Evolutionary conservation across 2,113 vertebrate genomes (phyloP).

Genomic region (Circaetus cinerascens): DNA sequence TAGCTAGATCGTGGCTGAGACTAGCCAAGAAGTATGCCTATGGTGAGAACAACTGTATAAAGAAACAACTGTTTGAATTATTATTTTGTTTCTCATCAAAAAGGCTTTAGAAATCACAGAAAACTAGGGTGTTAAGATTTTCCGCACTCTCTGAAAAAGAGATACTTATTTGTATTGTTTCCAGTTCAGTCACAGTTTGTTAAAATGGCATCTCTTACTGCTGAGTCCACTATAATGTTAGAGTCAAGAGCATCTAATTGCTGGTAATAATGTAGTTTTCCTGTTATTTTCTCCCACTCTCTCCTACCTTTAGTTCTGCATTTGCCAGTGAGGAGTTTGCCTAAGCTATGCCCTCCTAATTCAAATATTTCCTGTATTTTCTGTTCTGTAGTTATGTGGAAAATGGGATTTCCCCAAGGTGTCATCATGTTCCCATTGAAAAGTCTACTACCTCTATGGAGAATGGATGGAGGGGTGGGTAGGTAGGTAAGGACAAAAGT

Average conservation of each 20-base stretch:
- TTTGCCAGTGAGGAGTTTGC: neutral
- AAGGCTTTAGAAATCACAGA: neutral
- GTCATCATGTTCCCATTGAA: neutral
- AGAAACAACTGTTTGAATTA: neutral
- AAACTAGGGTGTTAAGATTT: neutral
- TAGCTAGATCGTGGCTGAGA: neutral
- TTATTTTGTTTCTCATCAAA: neutral
- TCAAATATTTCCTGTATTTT: neutral
- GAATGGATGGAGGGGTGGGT: neutral
- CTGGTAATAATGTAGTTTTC: neutral
- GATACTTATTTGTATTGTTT: neutral
- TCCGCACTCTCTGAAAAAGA: neutral
- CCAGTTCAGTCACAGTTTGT: neutral
- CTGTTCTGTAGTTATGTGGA: neutral
- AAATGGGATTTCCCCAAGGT: neutral
- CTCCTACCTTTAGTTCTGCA: neutral
- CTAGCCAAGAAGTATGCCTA: neutral
- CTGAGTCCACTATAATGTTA: neutral
- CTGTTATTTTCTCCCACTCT: neutral
- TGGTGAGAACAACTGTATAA: neutral
- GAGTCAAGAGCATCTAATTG: neutral
- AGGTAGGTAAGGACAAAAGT: neutral
- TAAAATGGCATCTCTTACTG: neutral
- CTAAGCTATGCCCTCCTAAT: neutral
- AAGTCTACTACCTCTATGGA: neutral